Conservation (phyloP, 2,113 vertebrate genomes). For the Irena cyanogastra region DNA sequence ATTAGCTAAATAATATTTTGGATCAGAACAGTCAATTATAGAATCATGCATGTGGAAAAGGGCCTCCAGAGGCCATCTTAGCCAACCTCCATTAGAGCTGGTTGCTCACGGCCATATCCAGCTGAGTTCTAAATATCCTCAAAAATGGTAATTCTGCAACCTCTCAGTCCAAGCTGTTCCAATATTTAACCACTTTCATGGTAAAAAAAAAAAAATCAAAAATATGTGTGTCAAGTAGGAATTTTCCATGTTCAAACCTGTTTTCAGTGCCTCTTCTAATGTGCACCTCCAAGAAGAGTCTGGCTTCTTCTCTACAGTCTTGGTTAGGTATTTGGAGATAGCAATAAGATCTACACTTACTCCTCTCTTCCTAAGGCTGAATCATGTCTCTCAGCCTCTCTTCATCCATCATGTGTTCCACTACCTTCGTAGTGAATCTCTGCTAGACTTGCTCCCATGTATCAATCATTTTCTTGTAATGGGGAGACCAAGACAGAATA, state of each 20-base stretch:
- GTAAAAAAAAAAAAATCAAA: neutral
- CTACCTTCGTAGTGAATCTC: neutral
- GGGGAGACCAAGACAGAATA: neutral
- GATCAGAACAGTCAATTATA: neutral
- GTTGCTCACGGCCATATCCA: neutral
- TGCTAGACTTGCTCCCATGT: neutral
- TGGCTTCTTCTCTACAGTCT: neutral
- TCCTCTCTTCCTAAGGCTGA: neutral
- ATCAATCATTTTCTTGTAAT: neutral
- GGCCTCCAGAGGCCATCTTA: neutral
- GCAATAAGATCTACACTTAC: neutral
- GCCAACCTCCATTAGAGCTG: neutral
- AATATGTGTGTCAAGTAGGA: neutral
- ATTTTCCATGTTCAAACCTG: neutral
- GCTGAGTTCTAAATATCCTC: neutral
- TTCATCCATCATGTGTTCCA: neutral
- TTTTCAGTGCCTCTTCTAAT: neutral
- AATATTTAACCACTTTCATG: neutral
- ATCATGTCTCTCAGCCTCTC: neutral
- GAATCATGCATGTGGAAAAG: neutral
- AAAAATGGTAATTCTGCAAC: neutral
- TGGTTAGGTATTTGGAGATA: neutral
- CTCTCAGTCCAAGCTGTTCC: neutral
- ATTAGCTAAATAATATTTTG: neutral
- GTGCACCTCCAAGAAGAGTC: neutral